Evolutionary conservation across 2,797 vertebrate genomes (phyloP).

Genomic region (Delichon dasypus): DNA sequence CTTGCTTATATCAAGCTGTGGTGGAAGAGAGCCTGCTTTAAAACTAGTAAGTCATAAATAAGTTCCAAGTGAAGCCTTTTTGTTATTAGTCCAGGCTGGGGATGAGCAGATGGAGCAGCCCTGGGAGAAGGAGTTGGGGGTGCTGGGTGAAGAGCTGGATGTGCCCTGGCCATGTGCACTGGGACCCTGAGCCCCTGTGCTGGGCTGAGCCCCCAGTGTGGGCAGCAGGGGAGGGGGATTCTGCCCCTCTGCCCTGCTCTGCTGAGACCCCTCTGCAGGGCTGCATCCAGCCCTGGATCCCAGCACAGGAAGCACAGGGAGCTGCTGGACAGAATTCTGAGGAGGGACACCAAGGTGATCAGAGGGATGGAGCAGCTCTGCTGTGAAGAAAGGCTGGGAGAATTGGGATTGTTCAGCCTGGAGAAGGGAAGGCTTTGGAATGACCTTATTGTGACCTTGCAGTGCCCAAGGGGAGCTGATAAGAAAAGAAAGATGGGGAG

Average conservation of each 20-base stretch:
- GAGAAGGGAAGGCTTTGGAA: neutral
- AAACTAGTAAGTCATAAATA: neutral
- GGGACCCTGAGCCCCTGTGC: neutral
- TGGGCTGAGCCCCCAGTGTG: neutral
- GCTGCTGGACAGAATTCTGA: neutral
- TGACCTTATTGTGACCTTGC: neutral
- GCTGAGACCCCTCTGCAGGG: neutral
- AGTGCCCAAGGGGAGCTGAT: neutral
- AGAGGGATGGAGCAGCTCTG: neutral
- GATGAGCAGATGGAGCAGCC: neutral
- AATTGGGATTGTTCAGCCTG: neutral
- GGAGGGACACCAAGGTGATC: neutral
- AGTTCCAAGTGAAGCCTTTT: neutral
- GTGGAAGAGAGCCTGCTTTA: neutral
- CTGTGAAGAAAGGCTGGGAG: neutral
- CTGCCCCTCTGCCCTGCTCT: neutral
- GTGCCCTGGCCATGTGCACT: accelerated
- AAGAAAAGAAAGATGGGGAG: neutral
- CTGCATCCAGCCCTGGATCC: neutral
- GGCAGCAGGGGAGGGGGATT: neutral
- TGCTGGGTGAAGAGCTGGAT: neutral
- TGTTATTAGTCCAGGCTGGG: neutral
- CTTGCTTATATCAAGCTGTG: accelerated
- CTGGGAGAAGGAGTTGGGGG: neutral
- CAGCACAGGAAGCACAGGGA: neutral